Percentiles rank a stretch among this genome's conserved stretches.
Evolutionary conservation across 2,888 invertebrate species (phyloP).

Genomic region (Plebejus anna): DNA sequence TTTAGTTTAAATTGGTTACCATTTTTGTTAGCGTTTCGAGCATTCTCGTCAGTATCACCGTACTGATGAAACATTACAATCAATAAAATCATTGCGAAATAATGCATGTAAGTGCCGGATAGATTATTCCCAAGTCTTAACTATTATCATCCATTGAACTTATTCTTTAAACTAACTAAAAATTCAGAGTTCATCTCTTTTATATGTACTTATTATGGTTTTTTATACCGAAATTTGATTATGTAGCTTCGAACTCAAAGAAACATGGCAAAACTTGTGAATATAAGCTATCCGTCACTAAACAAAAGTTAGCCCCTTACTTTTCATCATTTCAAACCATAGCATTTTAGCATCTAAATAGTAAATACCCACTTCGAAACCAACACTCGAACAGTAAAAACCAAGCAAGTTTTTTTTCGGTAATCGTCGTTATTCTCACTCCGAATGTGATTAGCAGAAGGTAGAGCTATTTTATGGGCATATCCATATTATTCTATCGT

Average conservation of each 20-base stretch:
- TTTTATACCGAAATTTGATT: too few species aligned
- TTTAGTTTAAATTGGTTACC: constrained; percentile 1
- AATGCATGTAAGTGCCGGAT: not conserved
- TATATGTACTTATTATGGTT: too few species aligned
- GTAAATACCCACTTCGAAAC: constrained; percentile 4
- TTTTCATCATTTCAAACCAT: not conserved
- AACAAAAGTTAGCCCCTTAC: not conserved
- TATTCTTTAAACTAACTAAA: too few species aligned
- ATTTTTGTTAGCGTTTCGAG: constrained; percentile 18
- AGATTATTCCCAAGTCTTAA: not conserved
- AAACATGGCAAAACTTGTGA: not conserved
- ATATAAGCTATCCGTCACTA: not conserved
- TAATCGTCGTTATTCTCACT: not conserved
- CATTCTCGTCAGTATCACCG: constrained; percentile 15
- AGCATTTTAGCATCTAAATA: constrained; percentile 8
- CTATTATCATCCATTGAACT: too few species aligned
- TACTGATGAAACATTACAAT: constrained; percentile 15
- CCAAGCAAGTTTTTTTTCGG: not conserved
- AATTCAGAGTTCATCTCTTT: too few species aligned
- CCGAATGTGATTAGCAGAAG: not conserved
- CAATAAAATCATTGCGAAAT: not conserved
- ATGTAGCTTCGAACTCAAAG: not conserved
- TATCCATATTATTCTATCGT: too few species aligned
- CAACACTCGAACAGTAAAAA: not conserved
- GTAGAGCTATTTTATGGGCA: too few species aligned